A percentile compares a stretch with the other conserved stretches of the same genome.
Evolutionary conservation across 2,888 invertebrate species (phyloP).

Genomic region (Octodonta nipae): DNA sequence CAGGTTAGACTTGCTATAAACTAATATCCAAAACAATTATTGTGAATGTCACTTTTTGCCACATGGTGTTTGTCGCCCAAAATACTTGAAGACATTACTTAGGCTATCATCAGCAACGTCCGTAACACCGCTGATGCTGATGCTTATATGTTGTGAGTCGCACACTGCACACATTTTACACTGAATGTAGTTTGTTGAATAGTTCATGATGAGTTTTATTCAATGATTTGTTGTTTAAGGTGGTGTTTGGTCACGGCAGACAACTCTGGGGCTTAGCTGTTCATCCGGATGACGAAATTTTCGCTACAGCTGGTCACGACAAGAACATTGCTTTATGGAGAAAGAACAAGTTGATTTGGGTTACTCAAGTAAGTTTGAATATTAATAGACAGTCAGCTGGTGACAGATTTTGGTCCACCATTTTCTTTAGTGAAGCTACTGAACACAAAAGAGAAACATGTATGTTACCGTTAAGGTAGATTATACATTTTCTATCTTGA

Average conservation of each 20-base stretch:
- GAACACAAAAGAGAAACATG: too few species aligned
- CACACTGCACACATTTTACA: slow-evolving; percentile 6
- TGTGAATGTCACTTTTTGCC: too few species aligned
- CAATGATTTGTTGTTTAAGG: slow-evolving; percentile 34
- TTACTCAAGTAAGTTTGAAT: slow-evolving; percentile 50
- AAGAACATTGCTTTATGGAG: slow-evolving; percentile 84
- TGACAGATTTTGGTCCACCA: too few species aligned
- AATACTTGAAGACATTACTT: too few species aligned
- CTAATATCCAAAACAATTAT: too few species aligned
- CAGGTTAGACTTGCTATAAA: slow-evolving; percentile 15
- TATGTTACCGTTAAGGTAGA: too few species aligned
- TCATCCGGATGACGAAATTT: slow-evolving; percentile 81
- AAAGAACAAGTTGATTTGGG: slow-evolving; percentile 76
- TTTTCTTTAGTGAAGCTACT: not conserved
- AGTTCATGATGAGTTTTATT: not conserved
- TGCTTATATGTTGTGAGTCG: slow-evolving; percentile 8
- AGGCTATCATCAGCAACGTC: too few species aligned
- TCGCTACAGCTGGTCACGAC: slow-evolving; percentile 84
- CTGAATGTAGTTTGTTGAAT: too few species aligned
- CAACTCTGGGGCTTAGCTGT: slow-evolving; percentile 79
- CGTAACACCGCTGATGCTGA: not conserved
- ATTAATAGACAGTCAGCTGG: too few species aligned
- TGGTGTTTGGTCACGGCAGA: slow-evolving; percentile 78
- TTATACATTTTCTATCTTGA: too few species aligned
- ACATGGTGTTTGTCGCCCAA: too few species aligned